Conservation (phyloP, 2,113 vertebrate genomes). For the Climacteris rufus region DNA sequence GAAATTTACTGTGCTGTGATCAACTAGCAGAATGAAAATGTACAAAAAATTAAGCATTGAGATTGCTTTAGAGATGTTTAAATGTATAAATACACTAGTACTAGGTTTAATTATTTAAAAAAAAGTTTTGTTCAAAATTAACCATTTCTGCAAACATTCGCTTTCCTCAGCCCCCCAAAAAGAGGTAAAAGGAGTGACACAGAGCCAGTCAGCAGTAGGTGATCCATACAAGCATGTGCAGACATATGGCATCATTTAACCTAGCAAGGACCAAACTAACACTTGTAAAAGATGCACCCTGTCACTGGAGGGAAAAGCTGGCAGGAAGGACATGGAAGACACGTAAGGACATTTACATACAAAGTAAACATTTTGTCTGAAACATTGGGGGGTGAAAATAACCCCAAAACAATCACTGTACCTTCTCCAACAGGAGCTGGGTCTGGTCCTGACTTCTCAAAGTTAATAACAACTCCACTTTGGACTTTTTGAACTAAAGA, state of each 20-base stretch:
- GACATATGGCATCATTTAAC: not conserved
- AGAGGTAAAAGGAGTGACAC: not conserved
- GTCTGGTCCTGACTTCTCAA: slow-evolving; percentile 83
- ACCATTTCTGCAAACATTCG: not conserved
- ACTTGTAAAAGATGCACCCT: not conserved
- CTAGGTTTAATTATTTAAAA: not conserved
- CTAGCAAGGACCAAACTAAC: not conserved
- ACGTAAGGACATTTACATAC: not conserved
- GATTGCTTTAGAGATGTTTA: not conserved
- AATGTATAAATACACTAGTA: not conserved
- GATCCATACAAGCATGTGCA: not conserved
- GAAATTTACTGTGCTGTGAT: not conserved
- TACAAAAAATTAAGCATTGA: not conserved
- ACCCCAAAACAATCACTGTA: not conserved
- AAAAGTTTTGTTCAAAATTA: not conserved
- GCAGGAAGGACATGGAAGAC: not conserved
- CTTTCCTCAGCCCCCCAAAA: not conserved
- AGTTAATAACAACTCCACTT: slow-evolving; percentile 84
- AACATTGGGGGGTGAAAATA: not conserved
- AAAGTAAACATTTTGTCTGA: not conserved
- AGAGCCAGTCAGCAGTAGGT: not conserved
- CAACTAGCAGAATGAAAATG: not conserved
- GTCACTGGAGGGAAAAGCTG: not conserved
- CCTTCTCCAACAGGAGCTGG: slow-evolving; percentile 77
- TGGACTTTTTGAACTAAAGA: slow-evolving; percentile 84